These are phyloP conservation scores for Tragelaphus strepsiceros DNA, from an alignment of 2,113 vertebrate species.

Conservation along the genomic window DNA sequence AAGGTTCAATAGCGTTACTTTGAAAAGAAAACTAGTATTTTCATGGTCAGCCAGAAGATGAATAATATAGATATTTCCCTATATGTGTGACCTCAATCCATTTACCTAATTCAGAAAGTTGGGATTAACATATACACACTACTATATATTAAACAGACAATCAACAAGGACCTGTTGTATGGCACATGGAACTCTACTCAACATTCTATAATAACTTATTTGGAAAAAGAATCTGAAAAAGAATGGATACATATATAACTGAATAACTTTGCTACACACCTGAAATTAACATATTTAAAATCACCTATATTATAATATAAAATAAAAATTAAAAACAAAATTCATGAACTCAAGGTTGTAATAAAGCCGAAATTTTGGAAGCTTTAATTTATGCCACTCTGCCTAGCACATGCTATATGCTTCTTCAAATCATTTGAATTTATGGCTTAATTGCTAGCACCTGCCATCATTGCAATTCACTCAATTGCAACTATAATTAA, in stretches of 20 bases:
- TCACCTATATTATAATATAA: not conserved
- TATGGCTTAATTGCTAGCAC: constrained; percentile 1
- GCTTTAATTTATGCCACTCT: not conserved
- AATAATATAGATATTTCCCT: not conserved
- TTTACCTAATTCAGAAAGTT: not conserved
- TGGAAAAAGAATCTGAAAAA: not conserved
- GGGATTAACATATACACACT: not conserved
- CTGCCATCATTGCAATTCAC: not conserved
- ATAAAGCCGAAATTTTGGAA: not conserved
- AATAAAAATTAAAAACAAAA: not conserved
- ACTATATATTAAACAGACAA: not conserved
- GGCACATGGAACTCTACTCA: not conserved
- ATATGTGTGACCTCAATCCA: not conserved
- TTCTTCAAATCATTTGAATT: not conserved
- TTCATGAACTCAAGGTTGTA: not conserved
- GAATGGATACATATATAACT: not conserved
- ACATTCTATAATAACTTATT: not conserved
- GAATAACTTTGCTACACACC: not conserved
- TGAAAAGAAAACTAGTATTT: not conserved
- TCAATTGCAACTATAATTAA: constrained; percentile 36
- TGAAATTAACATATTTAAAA: not conserved
- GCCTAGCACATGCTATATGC: not conserved
- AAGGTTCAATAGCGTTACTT: not conserved
- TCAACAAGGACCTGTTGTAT: not conserved
- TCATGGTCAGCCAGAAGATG: not conserved